A percentile compares a stretch with the other conserved stretches of the same genome.
Evolutionary conservation across 1,140 invertebrate genomes (phyloP).

Genomic region (Phymastichus coffea): DNA sequence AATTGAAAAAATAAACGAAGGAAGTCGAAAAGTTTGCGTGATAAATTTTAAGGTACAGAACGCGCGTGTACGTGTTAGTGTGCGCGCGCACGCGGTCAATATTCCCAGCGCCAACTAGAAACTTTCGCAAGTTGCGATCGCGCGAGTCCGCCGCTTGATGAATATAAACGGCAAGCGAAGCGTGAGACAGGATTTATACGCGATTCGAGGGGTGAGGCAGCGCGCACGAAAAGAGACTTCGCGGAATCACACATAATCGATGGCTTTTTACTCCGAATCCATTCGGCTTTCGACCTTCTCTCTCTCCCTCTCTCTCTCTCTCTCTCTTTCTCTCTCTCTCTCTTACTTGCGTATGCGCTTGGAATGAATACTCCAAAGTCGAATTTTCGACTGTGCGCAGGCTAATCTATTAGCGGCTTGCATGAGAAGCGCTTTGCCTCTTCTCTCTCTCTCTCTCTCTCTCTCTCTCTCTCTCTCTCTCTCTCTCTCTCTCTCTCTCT

Average conservation of each 20-base stretch:
- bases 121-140: not conserved
- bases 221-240: not conserved
- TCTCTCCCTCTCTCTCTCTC: not conserved
- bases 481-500: not conserved
- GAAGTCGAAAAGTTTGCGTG: too few species aligned
- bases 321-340: not conserved
- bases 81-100: too few species aligned
- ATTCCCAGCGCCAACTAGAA: conserved; percentile 6
- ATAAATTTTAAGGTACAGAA: too few species aligned
- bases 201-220: not conserved
- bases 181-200: conserved; percentile 26
- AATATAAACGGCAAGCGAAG: conserved; percentile 23
- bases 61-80: too few species aligned
- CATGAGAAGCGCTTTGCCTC: too few species aligned
- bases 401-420: too few species aligned
- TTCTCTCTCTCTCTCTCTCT: not conserved
- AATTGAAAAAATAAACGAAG: conserved; percentile 24
- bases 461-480: not conserved
- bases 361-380: too few species aligned
- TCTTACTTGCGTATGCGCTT: not conserved
- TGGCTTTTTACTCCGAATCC: conserved; percentile 12
- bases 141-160: conserved; percentile 5
- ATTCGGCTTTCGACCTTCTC: not conserved
- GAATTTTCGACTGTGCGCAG: too few species aligned
- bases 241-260: conserved; percentile 8